These are phyloP conservation scores for Meghimatium bilineatum DNA, from an alignment of 2,888 invertebrate species.

Conservation along the genomic window DNA sequence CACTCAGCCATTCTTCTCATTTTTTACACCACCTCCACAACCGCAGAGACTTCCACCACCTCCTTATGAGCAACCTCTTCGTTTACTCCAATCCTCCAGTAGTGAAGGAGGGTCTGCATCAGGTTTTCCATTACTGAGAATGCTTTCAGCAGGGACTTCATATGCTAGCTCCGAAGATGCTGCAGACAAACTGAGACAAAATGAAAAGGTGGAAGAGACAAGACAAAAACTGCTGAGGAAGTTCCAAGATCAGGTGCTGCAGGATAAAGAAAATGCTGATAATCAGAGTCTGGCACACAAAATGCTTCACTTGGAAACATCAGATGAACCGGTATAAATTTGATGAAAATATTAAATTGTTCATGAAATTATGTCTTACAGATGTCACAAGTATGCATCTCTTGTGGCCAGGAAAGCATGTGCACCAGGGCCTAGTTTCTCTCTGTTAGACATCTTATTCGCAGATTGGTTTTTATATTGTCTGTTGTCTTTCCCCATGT, in stretches of 20 bases:
- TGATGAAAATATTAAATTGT: too few relatives aligned
- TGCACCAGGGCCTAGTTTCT: too few relatives aligned
- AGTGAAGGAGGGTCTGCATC: background rate
- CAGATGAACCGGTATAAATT: slow-evolving; percentile 1
- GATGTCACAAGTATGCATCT: too few relatives aligned
- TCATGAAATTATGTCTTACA: too few relatives aligned
- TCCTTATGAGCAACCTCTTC: slow-evolving; percentile 33
- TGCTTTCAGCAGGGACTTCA: slow-evolving; percentile 59
- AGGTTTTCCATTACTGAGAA: slow-evolving; percentile 50
- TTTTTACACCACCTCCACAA: slow-evolving; percentile 36
- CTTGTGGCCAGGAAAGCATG: too few relatives aligned
- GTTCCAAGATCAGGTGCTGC: slow-evolving; percentile 50
- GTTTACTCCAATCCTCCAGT: slow-evolving; percentile 18
- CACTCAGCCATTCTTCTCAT: slow-evolving; percentile 11
- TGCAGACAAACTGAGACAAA: background rate
- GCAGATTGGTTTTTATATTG: too few relatives aligned
- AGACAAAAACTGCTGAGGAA: slow-evolving; percentile 51
- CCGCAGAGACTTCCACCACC: slow-evolving; percentile 20
- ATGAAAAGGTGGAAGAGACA: slow-evolving; percentile 55
- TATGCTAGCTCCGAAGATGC: slow-evolving; percentile 51
- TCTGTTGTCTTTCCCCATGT: too few relatives aligned
- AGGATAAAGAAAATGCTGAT: slow-evolving; percentile 39
- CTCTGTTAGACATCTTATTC: too few relatives aligned
- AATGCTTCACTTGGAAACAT: slow-evolving; percentile 15
- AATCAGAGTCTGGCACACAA: slow-evolving; percentile 3